Evolutionary conservation across 2,113 vertebrate genomes (phyloP), one percentile per base, ranked within the genome.

Genomic region (Ceyx margarethae): DNA sequence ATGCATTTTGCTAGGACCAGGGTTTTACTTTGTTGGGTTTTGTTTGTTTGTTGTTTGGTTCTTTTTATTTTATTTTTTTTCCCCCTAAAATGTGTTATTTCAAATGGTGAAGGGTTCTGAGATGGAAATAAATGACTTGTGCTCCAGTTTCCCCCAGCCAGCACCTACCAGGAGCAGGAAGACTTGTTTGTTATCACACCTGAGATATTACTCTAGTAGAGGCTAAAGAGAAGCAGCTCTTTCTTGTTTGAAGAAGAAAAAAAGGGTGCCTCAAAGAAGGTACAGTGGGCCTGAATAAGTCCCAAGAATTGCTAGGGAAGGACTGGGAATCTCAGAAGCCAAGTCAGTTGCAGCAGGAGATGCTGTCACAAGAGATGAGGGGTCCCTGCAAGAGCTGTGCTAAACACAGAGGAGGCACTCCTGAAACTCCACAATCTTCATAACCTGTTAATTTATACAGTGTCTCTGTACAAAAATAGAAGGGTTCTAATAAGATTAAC

Each of bases 391-490:
- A 81, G 85, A 91, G 80, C 85, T 92, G 93, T 74, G 74, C 69
- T 80, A 85, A 92, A 77, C 57, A 88, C 28, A 79, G 85, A 90
- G 84, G 42, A 86, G 54, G 74, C 60, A 74, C 71, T 74, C 66
- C 43, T 85, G 54, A 40, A 64, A 87, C 54, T 87, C 54, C 89
- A 69, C 13, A 51, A 74, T 81, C 88, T 23, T 65, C 94, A 86
- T 91, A 78, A 96, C 95, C 82, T 95, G 69, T 97, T 98, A 97
- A 98, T 91, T 97, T 96, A 98, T 97, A 98, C 97, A 96, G 96
- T 21, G 68, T 95, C 97, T 98, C 95, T 98, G 98, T 99, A 99
- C 97, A 99, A 99, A 99, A 99, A 99, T 99, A 99, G 97, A 98
- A 97, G 80, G 81, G 97, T 98, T 99, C 97, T 98, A 96, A 98